Percentiles rank a stretch among this genome's conserved stretches.
These are phyloP conservation scores for Euglossa dilemma DNA, from an alignment of 1,140 invertebrate genomes.

Conservation along the genomic window DNA sequence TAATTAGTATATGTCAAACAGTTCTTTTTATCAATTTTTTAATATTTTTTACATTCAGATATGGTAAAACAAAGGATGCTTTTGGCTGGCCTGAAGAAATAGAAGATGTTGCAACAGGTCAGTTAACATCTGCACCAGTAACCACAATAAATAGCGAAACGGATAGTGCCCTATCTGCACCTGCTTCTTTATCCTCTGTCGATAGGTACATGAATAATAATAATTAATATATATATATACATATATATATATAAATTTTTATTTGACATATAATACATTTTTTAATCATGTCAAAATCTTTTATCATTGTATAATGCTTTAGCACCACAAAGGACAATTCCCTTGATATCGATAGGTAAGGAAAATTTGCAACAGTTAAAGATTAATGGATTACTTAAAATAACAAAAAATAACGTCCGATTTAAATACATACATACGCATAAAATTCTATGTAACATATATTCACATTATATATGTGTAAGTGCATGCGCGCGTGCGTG, in stretches of 20 bases:
- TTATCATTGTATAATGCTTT: slow-evolving; percentile 75
- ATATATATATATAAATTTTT: background rate
- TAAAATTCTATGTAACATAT: too few species aligned
- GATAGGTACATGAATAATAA: slow-evolving; percentile 81
- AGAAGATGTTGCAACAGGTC: slow-evolving; percentile 89
- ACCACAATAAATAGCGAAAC: slow-evolving; percentile 76
- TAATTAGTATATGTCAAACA: too few species aligned
- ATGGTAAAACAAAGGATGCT: slow-evolving; percentile 97
- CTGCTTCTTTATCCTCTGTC: slow-evolving; percentile 81
- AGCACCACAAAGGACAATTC: slow-evolving; percentile 78
- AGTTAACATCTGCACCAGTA: slow-evolving; percentile 80
- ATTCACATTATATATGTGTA: background rate
- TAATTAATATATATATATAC: background rate
- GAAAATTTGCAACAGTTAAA: slow-evolving; percentile 18
- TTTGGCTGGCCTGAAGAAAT: slow-evolving; percentile 98
- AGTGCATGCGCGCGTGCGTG: background rate
- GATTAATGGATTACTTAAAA: background rate
- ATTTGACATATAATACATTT: background rate
- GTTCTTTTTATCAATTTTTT: slow-evolving; percentile 6
- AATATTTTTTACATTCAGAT: slow-evolving; percentile 78
- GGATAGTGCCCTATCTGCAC: slow-evolving; percentile 78
- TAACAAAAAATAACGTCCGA: background rate
- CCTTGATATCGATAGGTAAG: slow-evolving; percentile 81
- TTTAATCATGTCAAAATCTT: slow-evolving; percentile 30
- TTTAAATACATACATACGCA: background rate